Base-by-base conservation (phyloP, 35 echinoderm and acorn worm genomes). In the Apostichopus californicus region DNA sequence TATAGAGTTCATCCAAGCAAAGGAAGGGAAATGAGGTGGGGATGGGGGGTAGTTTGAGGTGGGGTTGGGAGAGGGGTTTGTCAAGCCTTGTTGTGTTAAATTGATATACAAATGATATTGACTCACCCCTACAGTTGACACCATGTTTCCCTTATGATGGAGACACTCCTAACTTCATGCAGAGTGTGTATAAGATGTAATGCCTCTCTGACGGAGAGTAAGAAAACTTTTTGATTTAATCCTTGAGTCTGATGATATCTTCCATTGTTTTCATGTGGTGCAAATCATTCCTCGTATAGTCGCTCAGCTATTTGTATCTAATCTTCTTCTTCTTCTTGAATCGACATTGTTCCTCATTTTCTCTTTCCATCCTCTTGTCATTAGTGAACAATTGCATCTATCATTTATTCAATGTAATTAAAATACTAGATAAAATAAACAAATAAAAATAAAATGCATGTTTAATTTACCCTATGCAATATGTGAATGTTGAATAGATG, bases 401-500 rank as follows among this genome's bases (percentile, higher is more conserved):
- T 11, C 64, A 68, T 68, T 18, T 68, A 12, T 46, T 46, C 64
- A 68, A 5, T 68, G 64, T 68, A 68, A 68, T 18, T 18, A 68
- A 68, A 68, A 68, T 18, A 68, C 18, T 68, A 68, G 18, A 68
- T 68, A 68, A 46, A 46, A 17, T 17, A 68, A 46, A 46, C 0
- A 46, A 68, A 68, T 11, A 68, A 68, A 68, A 68, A 14, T 6
- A 14, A 68, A 68, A 14, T 18, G 64, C 11, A 2, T 68, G 64
- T 8, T 68, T 68, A 0, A 68, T 68, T 68, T 68, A 68, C 64
- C 64, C 64, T 68, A 68, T 68, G 64, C 64, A 68, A 68, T 68
- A 68, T 68, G 64, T 68, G 64, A 18, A 68, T 68, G 64, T 68
- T 68, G 64, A 68, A 68, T 68, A 68, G 64, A 68, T 68, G 64